Conservation (phyloP, 2,797 vertebrate species). For the Pantherophis vulpinus region DNA sequence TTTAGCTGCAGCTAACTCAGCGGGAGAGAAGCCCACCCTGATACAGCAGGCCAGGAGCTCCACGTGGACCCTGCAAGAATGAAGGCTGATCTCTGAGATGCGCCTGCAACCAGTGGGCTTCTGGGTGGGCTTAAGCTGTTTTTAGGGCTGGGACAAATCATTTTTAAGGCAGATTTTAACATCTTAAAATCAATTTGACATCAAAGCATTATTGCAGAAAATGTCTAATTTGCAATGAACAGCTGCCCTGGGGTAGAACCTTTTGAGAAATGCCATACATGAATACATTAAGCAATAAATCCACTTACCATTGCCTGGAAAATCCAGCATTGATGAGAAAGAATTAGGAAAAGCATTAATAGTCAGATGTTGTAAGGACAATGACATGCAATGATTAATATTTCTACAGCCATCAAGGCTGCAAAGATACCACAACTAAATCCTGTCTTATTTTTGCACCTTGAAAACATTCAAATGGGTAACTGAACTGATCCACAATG, state of each 20-base stretch:
- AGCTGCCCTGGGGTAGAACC: not conserved
- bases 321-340: conserved; percentile 68
- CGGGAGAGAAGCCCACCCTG: not conserved
- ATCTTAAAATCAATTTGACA: not conserved
- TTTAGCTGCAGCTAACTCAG: not conserved
- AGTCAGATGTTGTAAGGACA: conserved; percentile 31
- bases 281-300: conserved; percentile 32
- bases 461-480: not conserved
- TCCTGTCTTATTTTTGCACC: not conserved
- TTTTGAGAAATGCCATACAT: not conserved
- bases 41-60: no score
- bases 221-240: conserved; percentile 15
- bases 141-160: not conserved
- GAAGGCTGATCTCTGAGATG: not conserved
- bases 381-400: not conserved
- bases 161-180: not conserved
- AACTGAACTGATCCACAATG: not conserved
- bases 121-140: not conserved
- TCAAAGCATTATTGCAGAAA: not conserved
- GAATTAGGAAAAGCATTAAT: conserved; percentile 57
- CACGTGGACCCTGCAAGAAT: not conserved
- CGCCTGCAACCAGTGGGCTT: not conserved
- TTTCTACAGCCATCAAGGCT: not conserved
- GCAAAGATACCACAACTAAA: not conserved
- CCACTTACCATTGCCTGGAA: conserved; percentile 89